A percentile compares a stretch with the other conserved stretches of the same genome.
These are phyloP conservation scores for Amblyopsis rosae DNA, from an alignment of 2,113 vertebrate genomes.

Conservation along the genomic window DNA sequence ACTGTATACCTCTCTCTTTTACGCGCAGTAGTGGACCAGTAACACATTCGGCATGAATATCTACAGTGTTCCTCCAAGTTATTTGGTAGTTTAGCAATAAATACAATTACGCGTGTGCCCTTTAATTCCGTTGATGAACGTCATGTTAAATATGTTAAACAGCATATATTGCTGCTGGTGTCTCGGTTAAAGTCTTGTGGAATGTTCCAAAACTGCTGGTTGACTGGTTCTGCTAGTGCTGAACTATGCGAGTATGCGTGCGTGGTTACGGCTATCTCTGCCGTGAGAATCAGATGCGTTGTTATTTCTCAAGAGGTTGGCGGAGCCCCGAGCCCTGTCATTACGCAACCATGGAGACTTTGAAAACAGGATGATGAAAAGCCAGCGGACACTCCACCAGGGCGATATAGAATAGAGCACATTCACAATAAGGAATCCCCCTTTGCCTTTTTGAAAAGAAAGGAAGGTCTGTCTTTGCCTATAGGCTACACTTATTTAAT, in stretches of 20 bases:
- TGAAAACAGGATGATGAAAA: slow-evolving; percentile 63
- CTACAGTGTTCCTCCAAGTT: slow-evolving; percentile 12
- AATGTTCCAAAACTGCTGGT: slow-evolving; percentile 43
- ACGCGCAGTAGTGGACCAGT: too few species aligned
- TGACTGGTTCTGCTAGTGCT: slow-evolving; percentile 37
- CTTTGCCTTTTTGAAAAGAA: background rate
- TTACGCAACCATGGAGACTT: slow-evolving; percentile 58
- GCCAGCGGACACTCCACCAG: slow-evolving; percentile 49
- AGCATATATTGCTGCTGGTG: background rate
- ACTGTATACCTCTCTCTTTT: background rate
- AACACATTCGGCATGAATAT: slow-evolving; percentile 1
- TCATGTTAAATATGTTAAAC: too few species aligned
- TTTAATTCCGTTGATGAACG: background rate
- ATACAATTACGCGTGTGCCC: slow-evolving; percentile 24
- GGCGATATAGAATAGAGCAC: slow-evolving; percentile 36
- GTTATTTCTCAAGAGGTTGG: slow-evolving; percentile 65
- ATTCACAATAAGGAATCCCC: background rate
- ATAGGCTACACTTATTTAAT: too few species aligned
- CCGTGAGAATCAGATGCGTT: slow-evolving; percentile 63
- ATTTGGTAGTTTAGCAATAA: slow-evolving; percentile 1
- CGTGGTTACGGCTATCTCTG: background rate
- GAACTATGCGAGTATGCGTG: background rate
- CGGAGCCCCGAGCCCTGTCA: slow-evolving; percentile 70
- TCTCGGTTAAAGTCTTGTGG: slow-evolving; percentile 18
- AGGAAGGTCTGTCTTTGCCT: background rate